phyloP scores from a whole-genome alignment of 2,888 invertebrate species.

The Ditula angustiorana region DNA sequence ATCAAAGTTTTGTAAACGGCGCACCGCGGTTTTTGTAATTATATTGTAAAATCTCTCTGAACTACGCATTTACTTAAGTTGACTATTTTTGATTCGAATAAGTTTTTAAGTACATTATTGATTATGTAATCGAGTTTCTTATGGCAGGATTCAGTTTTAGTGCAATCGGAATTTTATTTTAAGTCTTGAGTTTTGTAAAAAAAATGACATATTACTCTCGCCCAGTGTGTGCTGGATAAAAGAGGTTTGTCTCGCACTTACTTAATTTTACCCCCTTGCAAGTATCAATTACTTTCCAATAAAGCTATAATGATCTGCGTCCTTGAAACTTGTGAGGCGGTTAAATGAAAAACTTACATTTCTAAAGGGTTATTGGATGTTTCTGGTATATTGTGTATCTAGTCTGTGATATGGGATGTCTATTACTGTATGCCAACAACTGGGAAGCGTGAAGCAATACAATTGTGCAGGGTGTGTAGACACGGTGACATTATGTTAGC shows the following conservation, averaged over 20 bases:
- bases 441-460: conserved; percentile 23
- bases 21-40: conserved; percentile 63
- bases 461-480: not conserved
- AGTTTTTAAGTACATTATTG: conserved; percentile 38
- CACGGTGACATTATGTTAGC: too few relatives aligned
- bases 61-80: conserved; percentile 73
- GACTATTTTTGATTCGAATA: conserved; percentile 30
- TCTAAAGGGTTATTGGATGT: conserved; percentile 39
- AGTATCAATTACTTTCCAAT: conserved; percentile 15
- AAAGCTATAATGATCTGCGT: conserved; percentile 17
- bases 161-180: conserved; percentile 68
- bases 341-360: conserved; percentile 20
- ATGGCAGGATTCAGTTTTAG: conserved; percentile 53
- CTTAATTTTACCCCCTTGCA: conserved; percentile 3
- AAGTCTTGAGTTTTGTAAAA: conserved; percentile 43
- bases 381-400: conserved; percentile 59
- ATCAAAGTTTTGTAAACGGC: conserved; percentile 72
- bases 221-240: too few relatives aligned
- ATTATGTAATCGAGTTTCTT: conserved; percentile 43
- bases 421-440: conserved; percentile 54
- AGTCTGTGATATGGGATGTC: conserved; percentile 73
- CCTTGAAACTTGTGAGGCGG: conserved; percentile 23
- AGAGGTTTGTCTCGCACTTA: too few relatives aligned
- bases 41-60: conserved; percentile 46
- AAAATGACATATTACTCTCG: too few relatives aligned